Evolutionary conservation across 1,140 invertebrate genomes (phyloP).

Genomic region (Vollenhovia emeryi): DNA sequence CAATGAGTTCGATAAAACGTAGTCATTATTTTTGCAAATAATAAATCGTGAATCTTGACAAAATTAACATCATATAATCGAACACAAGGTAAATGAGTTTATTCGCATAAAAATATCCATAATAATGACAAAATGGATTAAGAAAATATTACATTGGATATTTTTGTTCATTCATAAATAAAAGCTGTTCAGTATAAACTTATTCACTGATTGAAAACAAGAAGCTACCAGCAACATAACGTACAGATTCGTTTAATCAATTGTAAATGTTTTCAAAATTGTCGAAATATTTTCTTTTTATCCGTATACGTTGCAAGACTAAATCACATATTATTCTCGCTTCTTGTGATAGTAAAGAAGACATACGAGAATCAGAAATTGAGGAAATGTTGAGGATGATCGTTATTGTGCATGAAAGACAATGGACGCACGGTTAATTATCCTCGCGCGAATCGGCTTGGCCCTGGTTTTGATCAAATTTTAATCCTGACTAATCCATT

Average conservation of each 20-base stretch:
- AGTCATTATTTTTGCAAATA: too few species aligned
- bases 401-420: background rate
- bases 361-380: background rate
- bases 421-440: constrained; percentile 46
- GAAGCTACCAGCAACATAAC: background rate
- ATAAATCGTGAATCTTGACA: background rate
- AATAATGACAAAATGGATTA: constrained; percentile 2
- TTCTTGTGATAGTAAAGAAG: background rate
- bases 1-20: too few species aligned
- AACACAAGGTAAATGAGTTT: background rate
- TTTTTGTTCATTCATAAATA: constrained; percentile 1
- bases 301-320: background rate
- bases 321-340: background rate
- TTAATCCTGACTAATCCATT: constrained; percentile 60
- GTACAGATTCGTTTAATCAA: background rate
- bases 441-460: constrained; percentile 6
- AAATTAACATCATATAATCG: background rate
- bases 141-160: background rate
- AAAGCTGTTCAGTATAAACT: background rate
- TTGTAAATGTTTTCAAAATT: background rate
- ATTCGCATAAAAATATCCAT: background rate
- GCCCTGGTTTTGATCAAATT: constrained; percentile 54
- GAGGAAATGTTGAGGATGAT: background rate
- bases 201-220: background rate
- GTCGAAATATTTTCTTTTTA: background rate